Evolutionary conservation across 2,888 invertebrate species (phyloP).

Genomic region (Platynereis dumerilii): DNA sequence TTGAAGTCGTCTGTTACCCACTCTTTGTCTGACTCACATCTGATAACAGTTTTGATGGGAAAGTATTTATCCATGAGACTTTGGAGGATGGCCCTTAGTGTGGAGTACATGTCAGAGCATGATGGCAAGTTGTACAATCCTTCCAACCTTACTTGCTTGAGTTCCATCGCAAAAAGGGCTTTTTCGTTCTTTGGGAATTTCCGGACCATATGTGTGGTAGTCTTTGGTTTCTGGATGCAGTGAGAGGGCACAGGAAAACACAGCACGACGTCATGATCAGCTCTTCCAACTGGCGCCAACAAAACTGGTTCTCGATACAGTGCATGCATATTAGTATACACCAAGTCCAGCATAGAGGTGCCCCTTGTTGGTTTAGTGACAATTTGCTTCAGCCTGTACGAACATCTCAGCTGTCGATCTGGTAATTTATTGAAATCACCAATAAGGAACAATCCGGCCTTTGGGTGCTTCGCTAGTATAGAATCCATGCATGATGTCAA

Average conservation of each 20-base stretch:
- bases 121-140: too few species aligned
- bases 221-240: neutral
- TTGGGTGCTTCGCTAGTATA: neutral
- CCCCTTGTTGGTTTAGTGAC: constrained; percentile 1
- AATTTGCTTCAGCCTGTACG: neutral
- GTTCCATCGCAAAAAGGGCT: neutral
- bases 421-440: neutral
- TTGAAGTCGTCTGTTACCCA: too few species aligned
- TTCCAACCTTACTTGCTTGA: too few species aligned
- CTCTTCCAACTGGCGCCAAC: neutral
- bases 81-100: too few species aligned
- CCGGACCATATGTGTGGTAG: neutral
- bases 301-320: neutral
- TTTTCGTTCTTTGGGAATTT: neutral
- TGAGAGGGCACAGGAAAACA: neutral
- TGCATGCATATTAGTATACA: neutral
- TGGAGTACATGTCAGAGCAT: too few species aligned
- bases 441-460: neutral
- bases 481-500: neutral
- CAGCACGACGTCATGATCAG: neutral
- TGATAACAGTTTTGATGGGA: too few species aligned
- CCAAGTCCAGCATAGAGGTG: neutral
- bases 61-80: too few species aligned
- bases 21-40: too few species aligned
- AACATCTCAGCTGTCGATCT: neutral